Evolutionary conservation across 2,113 vertebrate species (phyloP).

Genomic region (Mesitornis unicolor): DNA sequence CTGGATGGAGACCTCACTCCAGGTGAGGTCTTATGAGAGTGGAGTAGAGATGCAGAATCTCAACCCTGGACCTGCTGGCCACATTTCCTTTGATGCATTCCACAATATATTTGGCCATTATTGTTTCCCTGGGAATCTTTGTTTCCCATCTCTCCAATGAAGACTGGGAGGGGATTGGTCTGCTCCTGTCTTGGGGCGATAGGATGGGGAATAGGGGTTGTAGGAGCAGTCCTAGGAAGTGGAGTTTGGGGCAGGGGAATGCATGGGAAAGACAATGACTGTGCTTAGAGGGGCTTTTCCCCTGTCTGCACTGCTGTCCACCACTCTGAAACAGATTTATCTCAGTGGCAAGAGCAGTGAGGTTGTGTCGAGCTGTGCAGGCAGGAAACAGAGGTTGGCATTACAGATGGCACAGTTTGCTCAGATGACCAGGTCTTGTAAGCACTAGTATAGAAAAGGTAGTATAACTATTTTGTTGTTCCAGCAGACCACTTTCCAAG

Average conservation of each 20-base stretch:
- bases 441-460: not conserved
- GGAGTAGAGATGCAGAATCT: fast-evolving
- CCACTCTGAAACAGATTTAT: not conserved
- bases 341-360: not conserved
- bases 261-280: not conserved
- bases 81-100: not conserved
- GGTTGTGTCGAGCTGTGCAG: not conserved
- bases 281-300: not conserved
- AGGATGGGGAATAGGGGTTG: not conserved
- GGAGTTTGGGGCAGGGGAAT: not conserved
- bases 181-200: not conserved
- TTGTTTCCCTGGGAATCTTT: not conserved
- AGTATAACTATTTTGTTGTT: not conserved
- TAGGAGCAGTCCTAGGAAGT: not conserved
- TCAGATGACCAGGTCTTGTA: not conserved
- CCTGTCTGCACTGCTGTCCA: not conserved
- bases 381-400: not conserved
- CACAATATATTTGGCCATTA: fast-evolving
- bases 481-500: not conserved
- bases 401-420: not conserved
- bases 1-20: not conserved
- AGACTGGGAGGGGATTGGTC: not conserved
- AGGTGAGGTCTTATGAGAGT: fast-evolving
- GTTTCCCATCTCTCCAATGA: not conserved
- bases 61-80: not conserved